phyloP scores from a whole-genome alignment of 2,888 invertebrate species.

The Mechanitis messenoides region DNA sequence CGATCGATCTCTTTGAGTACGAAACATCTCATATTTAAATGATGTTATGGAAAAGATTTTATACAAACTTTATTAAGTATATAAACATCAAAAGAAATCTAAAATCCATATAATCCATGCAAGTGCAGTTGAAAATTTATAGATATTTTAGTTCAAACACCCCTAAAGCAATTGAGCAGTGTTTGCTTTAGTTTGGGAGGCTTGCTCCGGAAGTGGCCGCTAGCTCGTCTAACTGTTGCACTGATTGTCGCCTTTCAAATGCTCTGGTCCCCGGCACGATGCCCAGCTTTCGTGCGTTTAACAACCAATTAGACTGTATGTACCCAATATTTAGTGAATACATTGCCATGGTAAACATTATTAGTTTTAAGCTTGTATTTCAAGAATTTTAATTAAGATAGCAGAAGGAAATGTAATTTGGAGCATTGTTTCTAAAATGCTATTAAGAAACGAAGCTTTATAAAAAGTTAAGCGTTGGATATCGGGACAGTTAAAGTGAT shows the following conservation, averaged over 20 bases:
- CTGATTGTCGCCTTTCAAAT: constrained; percentile 52
- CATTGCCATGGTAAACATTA: neutral
- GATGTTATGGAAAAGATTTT: too few relatives aligned
- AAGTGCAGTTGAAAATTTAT: constrained; percentile 1
- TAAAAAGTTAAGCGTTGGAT: constrained; percentile 33
- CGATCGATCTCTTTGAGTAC: too few relatives aligned
- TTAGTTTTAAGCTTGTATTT: neutral
- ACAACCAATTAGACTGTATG: constrained; percentile 29
- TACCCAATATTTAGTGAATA: constrained; percentile 6
- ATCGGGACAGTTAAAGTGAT: constrained; percentile 73
- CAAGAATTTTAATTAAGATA: constrained; percentile 2
- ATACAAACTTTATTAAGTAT: too few relatives aligned
- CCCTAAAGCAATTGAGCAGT: constrained; percentile 65
- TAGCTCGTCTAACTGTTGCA: constrained; percentile 71
- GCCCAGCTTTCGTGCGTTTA: constrained; percentile 28
- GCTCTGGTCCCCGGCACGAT: constrained; percentile 22
- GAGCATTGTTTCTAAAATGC: constrained; percentile 6
- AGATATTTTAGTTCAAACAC: constrained; percentile 20
- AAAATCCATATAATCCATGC: neutral
- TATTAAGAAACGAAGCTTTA: constrained; percentile 14
- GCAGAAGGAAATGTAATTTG: neutral
- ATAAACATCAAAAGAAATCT: neutral
- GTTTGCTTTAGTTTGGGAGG: constrained; percentile 70
- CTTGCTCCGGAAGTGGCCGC: constrained; percentile 66
- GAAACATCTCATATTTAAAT: too few relatives aligned